Evolutionary conservation across 2,888 invertebrate species (phyloP).

Genomic region (Bellardia bayeri): DNA sequence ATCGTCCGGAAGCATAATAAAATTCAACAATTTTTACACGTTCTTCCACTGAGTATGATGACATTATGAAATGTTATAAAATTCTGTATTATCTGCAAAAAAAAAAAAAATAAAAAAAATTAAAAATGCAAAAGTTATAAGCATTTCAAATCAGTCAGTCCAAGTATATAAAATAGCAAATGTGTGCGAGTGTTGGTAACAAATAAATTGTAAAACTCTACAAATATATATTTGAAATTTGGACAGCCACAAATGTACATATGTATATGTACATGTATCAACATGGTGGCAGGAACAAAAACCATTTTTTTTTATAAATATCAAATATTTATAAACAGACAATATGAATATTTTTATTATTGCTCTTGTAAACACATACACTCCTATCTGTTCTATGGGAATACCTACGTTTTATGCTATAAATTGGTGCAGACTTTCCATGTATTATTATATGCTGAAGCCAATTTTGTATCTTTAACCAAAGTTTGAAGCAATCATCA

Average conservation of each 20-base stretch:
- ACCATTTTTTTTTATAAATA: background rate
- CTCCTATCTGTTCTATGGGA: background rate
- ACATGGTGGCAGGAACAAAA: background rate
- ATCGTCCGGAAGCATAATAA: too few species aligned
- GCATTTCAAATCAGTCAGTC: too few species aligned
- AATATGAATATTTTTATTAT: slow-evolving; percentile 29
- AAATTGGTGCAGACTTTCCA: background rate
- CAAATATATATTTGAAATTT: background rate
- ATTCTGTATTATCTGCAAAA: too few species aligned
- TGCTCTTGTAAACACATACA: background rate
- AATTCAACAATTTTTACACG: too few species aligned
- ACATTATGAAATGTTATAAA: too few species aligned
- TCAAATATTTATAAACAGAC: slow-evolving; percentile 21
- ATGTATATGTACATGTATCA: background rate
- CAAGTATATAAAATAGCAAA: background rate
- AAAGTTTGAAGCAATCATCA: background rate
- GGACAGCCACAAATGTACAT: background rate
- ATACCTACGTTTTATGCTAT: background rate
- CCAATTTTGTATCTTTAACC: background rate
- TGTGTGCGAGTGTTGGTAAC: background rate
- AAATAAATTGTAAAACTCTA: background rate
- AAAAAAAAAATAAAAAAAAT: too few species aligned
- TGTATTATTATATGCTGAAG: slow-evolving; percentile 1
- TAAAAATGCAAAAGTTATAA: too few species aligned
- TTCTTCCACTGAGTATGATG: too few species aligned